Base-by-base conservation (phyloP, 2,888 invertebrate genomes). In the Yponomeuta sedellus region DNA sequence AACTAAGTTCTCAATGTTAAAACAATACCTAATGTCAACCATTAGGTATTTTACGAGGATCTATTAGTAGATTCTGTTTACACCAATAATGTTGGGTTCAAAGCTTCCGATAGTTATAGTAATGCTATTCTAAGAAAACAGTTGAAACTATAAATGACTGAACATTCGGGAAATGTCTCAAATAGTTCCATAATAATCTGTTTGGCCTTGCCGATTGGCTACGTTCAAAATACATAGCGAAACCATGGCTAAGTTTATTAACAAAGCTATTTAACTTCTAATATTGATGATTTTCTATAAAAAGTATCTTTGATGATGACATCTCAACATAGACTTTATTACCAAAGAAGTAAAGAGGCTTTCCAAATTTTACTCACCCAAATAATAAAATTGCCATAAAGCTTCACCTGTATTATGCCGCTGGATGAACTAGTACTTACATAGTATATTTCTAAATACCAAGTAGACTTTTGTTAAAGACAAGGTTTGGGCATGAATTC, bases 41-140 rank as follows among this genome's bases (percentile, higher is more conserved):
- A 8, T 5, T 34, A 6, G 8, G 34, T 34, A 34, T 61, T 16
- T 28, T 12, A 19, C 10, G 16, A 16, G 1, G 62, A 52, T 52
- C 6, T 62, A 16, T 62, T 8, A 10, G 34, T 19, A 19, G 19
- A 59, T 22, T 25, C 59, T 59, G 59, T 25, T 59, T 10, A 22
- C 11, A 59, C 25, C 59, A 19, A 59, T 59, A 59, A 22, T 19
- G 12, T 20, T 22, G 10, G 39, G 64, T 64, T 64, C 64, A 64
- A 64, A 64, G 57, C 64, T 64, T 28, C n/a, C 34, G 22, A 57
- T 57, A 56, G 25, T 34, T 16, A 12, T 10, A 5, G 65, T 40
- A 65, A 65, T 20, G 20, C 34, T 20, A 59, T 65, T 65, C 28
- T 39, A 65, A 65, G 59, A 39, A 39, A 59, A 65, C 58, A 34